These are phyloP conservation scores for Rhyacophila brunnea DNA, from an alignment of 1,140 invertebrate genomes.

Conservation along the genomic window DNA sequence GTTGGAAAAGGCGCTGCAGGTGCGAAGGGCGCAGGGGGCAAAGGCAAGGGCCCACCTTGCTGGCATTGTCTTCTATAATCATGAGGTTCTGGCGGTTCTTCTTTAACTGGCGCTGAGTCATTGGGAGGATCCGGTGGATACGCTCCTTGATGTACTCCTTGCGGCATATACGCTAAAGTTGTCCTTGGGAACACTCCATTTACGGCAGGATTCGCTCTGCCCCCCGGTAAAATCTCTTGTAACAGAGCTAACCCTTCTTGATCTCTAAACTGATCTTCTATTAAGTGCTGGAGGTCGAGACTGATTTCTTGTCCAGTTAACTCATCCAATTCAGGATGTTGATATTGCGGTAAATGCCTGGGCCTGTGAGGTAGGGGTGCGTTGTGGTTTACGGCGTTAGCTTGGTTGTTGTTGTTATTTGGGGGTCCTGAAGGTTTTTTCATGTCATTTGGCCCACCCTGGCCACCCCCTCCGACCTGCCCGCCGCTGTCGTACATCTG, in stretches of 20 bases:
- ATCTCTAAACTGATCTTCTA: slow-evolving; percentile 86
- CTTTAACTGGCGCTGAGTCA: slow-evolving; percentile 71
- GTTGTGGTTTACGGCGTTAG: slow-evolving; percentile 40
- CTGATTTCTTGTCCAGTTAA: slow-evolving; percentile 87
- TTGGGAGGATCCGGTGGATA: slow-evolving; percentile 63
- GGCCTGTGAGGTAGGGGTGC: slow-evolving; percentile 41
- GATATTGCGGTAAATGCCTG: slow-evolving; percentile 58
- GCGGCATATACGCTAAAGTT: slow-evolving; percentile 83
- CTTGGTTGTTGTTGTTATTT: slow-evolving; percentile 35
- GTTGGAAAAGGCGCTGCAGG: slow-evolving; percentile 40
- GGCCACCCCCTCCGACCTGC: slow-evolving; percentile 39
- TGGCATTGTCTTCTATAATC: slow-evolving; percentile 59
- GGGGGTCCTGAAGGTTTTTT: slow-evolving; percentile 46
- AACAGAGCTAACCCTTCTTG: slow-evolving; percentile 68
- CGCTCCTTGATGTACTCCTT: slow-evolving; percentile 81
- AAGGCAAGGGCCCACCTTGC: slow-evolving; percentile 44
- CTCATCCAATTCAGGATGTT: slow-evolving; percentile 77
- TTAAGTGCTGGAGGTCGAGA: slow-evolving; percentile 82
- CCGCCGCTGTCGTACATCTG: slow-evolving; percentile 65
- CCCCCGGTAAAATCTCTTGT: slow-evolving; percentile 73
- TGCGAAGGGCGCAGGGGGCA: slow-evolving; percentile 44
- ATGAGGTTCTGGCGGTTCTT: slow-evolving; percentile 77
- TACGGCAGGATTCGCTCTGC: slow-evolving; percentile 52
- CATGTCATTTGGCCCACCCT: slow-evolving; percentile 42
- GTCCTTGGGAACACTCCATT: slow-evolving; percentile 59